Evolutionary conservation across 1,140 invertebrate genomes (phyloP), one percentile per base, ranked within the genome.

Genomic region (Brachionus calyciflorus): DNA sequence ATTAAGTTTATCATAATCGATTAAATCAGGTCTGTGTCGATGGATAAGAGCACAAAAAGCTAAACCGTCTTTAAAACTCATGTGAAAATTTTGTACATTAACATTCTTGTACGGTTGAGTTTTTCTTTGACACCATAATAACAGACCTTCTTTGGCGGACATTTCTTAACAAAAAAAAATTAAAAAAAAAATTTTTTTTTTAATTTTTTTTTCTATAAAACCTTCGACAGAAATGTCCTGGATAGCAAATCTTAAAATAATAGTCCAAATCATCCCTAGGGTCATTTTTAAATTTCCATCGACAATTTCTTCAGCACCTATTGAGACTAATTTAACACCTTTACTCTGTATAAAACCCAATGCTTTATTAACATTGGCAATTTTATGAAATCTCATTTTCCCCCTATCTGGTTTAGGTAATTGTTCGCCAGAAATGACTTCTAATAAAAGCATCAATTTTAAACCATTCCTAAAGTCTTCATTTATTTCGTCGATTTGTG

Each of bases 221-320:
- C 60, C 60, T 88, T 98, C 96, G 53, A 99, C 96, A 79, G 94
- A 97, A 85, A 99, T 99, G 86, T 99, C 96, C 87, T 99, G 96
- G 86, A 99, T 99, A 83, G 96, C 96, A 88, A 99, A 99, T 81
- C 96, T 89, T 80, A 99, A 87, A 85, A 99, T 99, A 86, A 99
- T 99, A 76, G 96, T 99, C 96, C 96, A 99, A 83, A 99, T 99
- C 93, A 99, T 98, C 88, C 96, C 96, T 78, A 99, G 88, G 7
- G 96, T 99, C 96, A 99, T 99, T 88, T 99, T 99, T 78, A 96
- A 87, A 87, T 99, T 99, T 79, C 96, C 96, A 87, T 99, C 96
- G 78, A 99, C 96, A 86, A 99, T 99, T 91, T 99, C 96, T 93
- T 93, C 91, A 80, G 91, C 91, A 80, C 91, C 91, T 82, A 99